Evolutionary conservation across 2,888 invertebrate genomes (phyloP), one percentile per base, ranked within the genome.

Genomic region (Dryobota labecula): DNA sequence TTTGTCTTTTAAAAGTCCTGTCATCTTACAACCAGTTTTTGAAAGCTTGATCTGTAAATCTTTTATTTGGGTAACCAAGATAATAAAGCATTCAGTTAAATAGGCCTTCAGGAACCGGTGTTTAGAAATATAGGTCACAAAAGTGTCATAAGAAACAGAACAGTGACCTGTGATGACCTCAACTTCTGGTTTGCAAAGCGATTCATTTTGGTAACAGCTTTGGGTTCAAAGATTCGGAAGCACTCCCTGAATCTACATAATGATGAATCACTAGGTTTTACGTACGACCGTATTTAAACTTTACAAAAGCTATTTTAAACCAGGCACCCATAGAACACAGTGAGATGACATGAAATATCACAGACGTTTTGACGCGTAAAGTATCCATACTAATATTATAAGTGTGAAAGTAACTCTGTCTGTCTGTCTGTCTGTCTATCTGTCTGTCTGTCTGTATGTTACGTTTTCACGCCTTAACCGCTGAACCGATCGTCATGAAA

Each of bases 141-240:
- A 30, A 63, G 30, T 53, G 61, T 61, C 47, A 66, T 18, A 43
- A 51, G 47, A 65, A 60, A n/a, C 57, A 30, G 51, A 41, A 49
- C 54, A 51, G 49, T 20, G 43, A 76, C 64, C 64, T 27, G 33
- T 56, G 20, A 36, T 68, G 77, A 77, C 73, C 68, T 41, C 45
- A 41, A 72, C 51, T 38, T 11, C 45, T 51, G 20, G 36, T 51
- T 36, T 38, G 13, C 45, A 27, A 57, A 38, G 38, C 45, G 30
- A 38, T 27, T 58, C 18, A 73, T 57, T 45, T 54, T 43, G 20
- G 1, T 27, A 43, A 43, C 18, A 58, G 30, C 18, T 24, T 58
- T 33, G 8, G 4, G n/a, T 15, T 9, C 27, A 9, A 36, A 38
- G 3, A 9, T 53, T 15, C 6, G 3, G 20, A n/a, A 70, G 61